These are phyloP conservation scores for Oryzaephilus surinamensis DNA, from an alignment of 1,140 invertebrate species.

Conservation along the genomic window DNA sequence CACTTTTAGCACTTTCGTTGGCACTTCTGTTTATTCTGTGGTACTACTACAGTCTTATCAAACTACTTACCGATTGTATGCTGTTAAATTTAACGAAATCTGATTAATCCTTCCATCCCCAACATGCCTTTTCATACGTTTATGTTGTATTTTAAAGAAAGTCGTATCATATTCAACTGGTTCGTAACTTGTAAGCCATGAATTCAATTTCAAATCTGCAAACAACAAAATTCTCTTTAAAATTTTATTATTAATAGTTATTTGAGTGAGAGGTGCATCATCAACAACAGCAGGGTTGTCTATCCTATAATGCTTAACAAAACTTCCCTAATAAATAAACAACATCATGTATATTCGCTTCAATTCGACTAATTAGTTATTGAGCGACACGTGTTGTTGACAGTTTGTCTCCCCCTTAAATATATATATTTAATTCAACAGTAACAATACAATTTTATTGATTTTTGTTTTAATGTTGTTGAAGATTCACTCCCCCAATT, in stretches of 20 bases:
- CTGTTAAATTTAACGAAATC: slow-evolving; percentile 26
- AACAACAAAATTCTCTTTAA: slow-evolving; percentile 3
- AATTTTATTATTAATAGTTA: no score
- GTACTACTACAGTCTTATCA: not conserved
- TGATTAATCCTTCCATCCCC: slow-evolving; percentile 9
- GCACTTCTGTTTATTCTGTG: no score
- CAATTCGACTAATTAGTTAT: slow-evolving; percentile 11
- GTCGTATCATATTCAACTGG: slow-evolving; percentile 27
- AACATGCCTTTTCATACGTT: slow-evolving; percentile 17
- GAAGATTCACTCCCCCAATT: no score
- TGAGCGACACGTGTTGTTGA: slow-evolving; percentile 14
- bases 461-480: no score
- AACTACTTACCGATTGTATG: slow-evolving; percentile 26
- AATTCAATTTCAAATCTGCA: slow-evolving; percentile 29
- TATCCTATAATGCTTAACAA: no score
- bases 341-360: not conserved
- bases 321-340: no score
- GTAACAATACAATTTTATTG: no score
- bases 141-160: slow-evolving; percentile 22
- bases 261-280: not conserved
- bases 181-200: slow-evolving; percentile 32
- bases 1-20: no score
- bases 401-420: slow-evolving; percentile 11
- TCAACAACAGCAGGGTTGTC: not conserved
- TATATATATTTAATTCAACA: no score